Conservation (phyloP, 2,888 invertebrate genomes). For the Nyleta sp. region DNA sequence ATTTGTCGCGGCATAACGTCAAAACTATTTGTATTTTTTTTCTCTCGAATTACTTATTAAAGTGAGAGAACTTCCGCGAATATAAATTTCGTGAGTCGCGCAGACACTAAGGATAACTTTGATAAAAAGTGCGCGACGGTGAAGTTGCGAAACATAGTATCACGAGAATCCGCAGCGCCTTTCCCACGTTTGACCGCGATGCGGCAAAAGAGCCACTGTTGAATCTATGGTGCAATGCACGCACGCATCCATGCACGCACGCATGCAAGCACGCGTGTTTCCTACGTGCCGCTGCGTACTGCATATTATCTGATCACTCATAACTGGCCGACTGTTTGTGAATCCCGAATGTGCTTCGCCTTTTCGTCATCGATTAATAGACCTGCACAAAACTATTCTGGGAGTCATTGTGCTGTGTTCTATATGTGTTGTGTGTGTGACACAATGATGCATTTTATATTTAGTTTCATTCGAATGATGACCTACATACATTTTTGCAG, state of each 20-base stretch:
- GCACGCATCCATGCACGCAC: constrained; percentile 57
- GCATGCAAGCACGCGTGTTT: constrained; percentile 65
- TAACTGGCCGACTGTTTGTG: constrained; percentile 69
- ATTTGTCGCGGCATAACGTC: constrained; percentile 18
- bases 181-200: constrained; percentile 68
- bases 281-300: constrained; percentile 62
- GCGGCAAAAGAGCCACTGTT: constrained; percentile 57
- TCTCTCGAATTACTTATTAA: constrained; percentile 26
- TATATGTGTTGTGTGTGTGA: too few relatives aligned
- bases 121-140: constrained; percentile 49
- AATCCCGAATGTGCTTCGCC: constrained; percentile 66
- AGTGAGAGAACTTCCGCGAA: constrained; percentile 33
- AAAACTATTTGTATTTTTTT: constrained; percentile 23
- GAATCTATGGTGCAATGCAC: constrained; percentile 60
- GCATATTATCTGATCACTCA: constrained; percentile 74
- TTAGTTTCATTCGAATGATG: too few relatives aligned
- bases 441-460: too few relatives aligned
- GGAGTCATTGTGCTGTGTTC: too few relatives aligned
- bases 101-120: constrained; percentile 45
- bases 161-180: constrained; percentile 51
- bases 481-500: too few relatives aligned
- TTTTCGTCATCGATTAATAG: constrained; percentile 43
- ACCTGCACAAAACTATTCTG: neutral
- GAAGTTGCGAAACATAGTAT: constrained; percentile 49
- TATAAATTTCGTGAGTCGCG: constrained; percentile 50